Evolutionary conservation across 2,888 invertebrate species (phyloP).

Genomic region (Drosophila affinis): DNA sequence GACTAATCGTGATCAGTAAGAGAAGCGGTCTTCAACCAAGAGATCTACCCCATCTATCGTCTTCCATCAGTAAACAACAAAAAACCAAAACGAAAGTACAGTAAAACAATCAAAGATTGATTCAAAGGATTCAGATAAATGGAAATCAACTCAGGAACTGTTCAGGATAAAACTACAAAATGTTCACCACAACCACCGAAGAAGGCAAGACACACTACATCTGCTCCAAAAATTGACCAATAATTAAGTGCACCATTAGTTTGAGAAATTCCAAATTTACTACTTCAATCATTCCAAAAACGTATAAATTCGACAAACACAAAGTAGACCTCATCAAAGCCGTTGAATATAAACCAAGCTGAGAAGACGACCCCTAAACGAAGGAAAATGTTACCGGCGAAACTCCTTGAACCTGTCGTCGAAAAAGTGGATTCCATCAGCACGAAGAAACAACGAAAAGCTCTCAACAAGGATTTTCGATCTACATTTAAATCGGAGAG

Average conservation of each 20-base stretch:
- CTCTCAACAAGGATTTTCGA: neutral
- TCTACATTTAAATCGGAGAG: neutral
- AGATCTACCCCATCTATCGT: neutral
- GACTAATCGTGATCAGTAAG: neutral
- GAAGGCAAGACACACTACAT: too few species aligned
- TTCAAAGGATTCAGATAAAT: neutral
- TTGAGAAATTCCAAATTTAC: neutral
- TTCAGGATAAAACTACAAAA: neutral
- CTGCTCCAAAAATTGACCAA: too few species aligned
- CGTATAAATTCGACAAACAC: neutral
- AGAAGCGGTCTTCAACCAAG: neutral
- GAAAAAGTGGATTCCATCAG: neutral
- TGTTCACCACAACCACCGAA: neutral
- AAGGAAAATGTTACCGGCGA: neutral
- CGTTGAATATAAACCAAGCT: too few species aligned
- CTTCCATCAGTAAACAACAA: neutral
- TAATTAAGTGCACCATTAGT: neutral
- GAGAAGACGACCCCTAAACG: neutral
- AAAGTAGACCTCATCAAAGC: neutral
- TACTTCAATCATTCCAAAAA: neutral
- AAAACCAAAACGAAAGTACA: neutral
- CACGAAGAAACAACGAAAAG: neutral
- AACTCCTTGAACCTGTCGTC: neutral
- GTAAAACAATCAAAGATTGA: neutral
- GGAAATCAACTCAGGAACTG: neutral